These are phyloP conservation scores for Sciurus carolinensis DNA, from an alignment of 2,797 vertebrate species.

Conservation along the genomic window DNA sequence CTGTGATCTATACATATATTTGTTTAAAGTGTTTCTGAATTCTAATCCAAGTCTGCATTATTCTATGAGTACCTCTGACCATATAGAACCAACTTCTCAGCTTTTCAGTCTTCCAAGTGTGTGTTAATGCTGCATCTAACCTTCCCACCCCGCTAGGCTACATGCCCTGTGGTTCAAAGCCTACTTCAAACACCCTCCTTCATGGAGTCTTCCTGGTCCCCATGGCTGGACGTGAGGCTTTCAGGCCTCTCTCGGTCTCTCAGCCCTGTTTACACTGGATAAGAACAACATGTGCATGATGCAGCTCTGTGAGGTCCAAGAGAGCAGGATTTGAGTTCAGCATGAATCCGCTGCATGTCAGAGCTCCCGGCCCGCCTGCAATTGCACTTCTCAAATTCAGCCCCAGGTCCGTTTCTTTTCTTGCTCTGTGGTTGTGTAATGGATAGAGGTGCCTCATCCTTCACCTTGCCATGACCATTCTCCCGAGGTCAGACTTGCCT, in stretches of 20 bases:
- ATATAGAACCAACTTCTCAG: neutral
- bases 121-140: neutral
- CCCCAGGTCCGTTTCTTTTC: neutral
- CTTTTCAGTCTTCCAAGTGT: neutral
- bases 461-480: neutral
- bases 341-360: too few species aligned
- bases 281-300: neutral
- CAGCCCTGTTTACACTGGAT: neutral
- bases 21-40: neutral
- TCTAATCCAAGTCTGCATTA: neutral
- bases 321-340: neutral
- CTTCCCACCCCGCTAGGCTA: neutral
- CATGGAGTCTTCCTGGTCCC: neutral
- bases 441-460: neutral
- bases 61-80: neutral
- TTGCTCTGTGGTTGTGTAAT: neutral
- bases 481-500: neutral
- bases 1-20: neutral
- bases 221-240: neutral
- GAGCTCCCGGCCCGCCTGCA: neutral
- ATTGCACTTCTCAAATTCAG: too few species aligned
- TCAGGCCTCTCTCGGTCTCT: neutral
- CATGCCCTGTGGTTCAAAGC: neutral
- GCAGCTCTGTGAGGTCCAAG: accelerated
- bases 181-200: neutral